Base-by-base conservation (phyloP, 2,888 invertebrate species). In the Ormyrus thymus region DNA sequence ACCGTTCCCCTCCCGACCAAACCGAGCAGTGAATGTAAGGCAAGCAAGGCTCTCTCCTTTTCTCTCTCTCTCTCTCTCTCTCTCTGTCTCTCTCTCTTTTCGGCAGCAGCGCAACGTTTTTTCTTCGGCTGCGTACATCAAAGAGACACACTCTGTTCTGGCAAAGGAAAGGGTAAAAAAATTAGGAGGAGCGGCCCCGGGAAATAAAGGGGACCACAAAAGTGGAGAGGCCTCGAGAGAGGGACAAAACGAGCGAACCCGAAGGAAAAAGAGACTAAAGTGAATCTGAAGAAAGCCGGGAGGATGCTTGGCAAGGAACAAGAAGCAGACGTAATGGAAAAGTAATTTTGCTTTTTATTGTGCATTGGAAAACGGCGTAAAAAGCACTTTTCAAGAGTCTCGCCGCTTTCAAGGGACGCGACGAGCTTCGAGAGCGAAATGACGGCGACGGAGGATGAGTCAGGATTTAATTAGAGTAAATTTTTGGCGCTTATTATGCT, bases 141-240 rank as follows among this genome's bases (percentile, higher is more conserved):
- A 79, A 62, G 59, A 74, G 70, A 79, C 64, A 64, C 66, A 66
- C 7, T 13, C 29, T 29, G 29, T 4, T 29, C 29, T 29, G 72
- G 13, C 10, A 51, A 13, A 69, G 56, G 58, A n/a, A 45, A 74
- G 53, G 50, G 13, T 6, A 78, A 72, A 76, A 75, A 79, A 72
- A 71, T 70, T 51, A 10, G 58, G 29, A n/a, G 53, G 50, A 68
- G 50, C 56, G 29, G 29, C 29, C 29, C 29, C 29, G 29, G 29
- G 66, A 29, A 72, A 78, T 70, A 76, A 78, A 70, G 66, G 62
- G 65, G 69, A 73, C 72, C 76, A 79, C 76, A 76, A 78, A 69
- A 74, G 66, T 65, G 53, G 15, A 64, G 69, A 62, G 55, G n/a
- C 66, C 48, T 43, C 73, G 76, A 48, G 10, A 3, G 29, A 78